Percentiles rank a stretch among this genome's conserved stretches.
phyloP scores from a whole-genome alignment of 2,888 invertebrate genomes.

The Melolontha melolontha region DNA sequence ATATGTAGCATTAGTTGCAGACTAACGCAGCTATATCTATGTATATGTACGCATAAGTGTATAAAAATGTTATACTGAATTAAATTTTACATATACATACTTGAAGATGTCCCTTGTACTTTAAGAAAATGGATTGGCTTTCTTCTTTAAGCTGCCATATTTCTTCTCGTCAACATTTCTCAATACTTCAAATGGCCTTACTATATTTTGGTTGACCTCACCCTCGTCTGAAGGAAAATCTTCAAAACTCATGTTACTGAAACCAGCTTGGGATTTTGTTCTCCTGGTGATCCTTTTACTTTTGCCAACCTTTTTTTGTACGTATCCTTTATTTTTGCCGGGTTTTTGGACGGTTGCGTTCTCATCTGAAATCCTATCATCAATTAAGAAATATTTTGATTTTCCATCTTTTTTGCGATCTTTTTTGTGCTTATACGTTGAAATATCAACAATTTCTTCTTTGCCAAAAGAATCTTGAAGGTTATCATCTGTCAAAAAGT shows the following conservation, averaged over 20 bases:
- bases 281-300: slow-evolving; percentile 57
- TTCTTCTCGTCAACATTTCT: slow-evolving; percentile 67
- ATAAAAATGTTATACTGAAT: slow-evolving; percentile 42
- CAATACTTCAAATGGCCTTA: slow-evolving; percentile 75
- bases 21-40: slow-evolving; percentile 4
- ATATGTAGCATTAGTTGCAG: not conserved
- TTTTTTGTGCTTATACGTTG: slow-evolving; percentile 46
- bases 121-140: slow-evolving; percentile 70
- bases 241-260: slow-evolving; percentile 82
- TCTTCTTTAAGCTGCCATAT: slow-evolving; percentile 63
- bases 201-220: slow-evolving; percentile 61
- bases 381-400: slow-evolving; percentile 68
- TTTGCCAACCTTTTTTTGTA: slow-evolving; percentile 26
- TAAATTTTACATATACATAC: slow-evolving; percentile 42
- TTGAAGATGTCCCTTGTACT: slow-evolving; percentile 48
- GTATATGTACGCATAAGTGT: not conserved
- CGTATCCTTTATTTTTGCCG: slow-evolving; percentile 50
- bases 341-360: slow-evolving; percentile 52
- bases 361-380: slow-evolving; percentile 65
- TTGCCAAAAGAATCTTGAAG: slow-evolving; percentile 34
- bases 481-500: slow-evolving; percentile 33
- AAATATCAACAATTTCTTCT: slow-evolving; percentile 11
- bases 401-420: slow-evolving; percentile 65
- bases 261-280: slow-evolving; percentile 67
- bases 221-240: slow-evolving; percentile 77